phyloP scores from a whole-genome alignment of 53 echinoderm and acorn worm species.

The Apostichopus leukothele region DNA sequence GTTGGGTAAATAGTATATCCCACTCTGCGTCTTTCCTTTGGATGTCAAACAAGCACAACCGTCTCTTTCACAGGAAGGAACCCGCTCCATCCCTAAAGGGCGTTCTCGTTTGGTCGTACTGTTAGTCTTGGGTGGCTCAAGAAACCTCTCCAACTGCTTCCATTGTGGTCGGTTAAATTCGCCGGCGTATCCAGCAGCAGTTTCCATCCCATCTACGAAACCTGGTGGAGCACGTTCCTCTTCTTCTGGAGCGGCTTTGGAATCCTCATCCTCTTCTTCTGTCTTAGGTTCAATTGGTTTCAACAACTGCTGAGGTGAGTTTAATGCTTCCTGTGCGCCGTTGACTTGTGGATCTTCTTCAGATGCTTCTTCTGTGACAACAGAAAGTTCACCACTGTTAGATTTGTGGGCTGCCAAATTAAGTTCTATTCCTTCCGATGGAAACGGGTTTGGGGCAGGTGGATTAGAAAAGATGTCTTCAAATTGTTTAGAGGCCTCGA shows the following conservation, averaged over 20 bases:
- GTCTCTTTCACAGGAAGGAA: conserved; percentile 60
- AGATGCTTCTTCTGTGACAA: neutral
- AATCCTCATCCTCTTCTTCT: neutral
- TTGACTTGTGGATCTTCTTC: neutral
- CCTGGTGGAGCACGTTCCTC: conserved; percentile 6
- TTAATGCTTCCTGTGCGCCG: neutral
- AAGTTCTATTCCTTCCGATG: neutral
- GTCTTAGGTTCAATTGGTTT: neutral
- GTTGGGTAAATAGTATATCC: conserved; percentile 71
- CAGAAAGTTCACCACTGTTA: neutral
- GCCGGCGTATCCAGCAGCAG: conserved; percentile 26
- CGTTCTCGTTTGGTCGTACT: conserved; percentile 35
- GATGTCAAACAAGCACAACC: conserved; percentile 66
- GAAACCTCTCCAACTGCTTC: conserved; percentile 29
- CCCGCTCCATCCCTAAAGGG: conserved; percentile 48
- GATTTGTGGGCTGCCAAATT: conserved; percentile 12
- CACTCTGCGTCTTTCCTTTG: conserved; percentile 63
- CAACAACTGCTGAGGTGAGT: conserved; percentile 9
- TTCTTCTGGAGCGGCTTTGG: neutral
- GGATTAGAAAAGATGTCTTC: neutral
- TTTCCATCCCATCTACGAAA: conserved; percentile 34
- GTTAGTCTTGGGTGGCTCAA: neutral
- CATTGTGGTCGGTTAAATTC: conserved; percentile 35
- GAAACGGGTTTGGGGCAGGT: conserved; percentile 3
- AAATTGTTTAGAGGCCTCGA: neutral